These are phyloP conservation scores for Apogon hyalosoma DNA, from an alignment of 2,797 vertebrate species.

Conservation along the genomic window DNA sequence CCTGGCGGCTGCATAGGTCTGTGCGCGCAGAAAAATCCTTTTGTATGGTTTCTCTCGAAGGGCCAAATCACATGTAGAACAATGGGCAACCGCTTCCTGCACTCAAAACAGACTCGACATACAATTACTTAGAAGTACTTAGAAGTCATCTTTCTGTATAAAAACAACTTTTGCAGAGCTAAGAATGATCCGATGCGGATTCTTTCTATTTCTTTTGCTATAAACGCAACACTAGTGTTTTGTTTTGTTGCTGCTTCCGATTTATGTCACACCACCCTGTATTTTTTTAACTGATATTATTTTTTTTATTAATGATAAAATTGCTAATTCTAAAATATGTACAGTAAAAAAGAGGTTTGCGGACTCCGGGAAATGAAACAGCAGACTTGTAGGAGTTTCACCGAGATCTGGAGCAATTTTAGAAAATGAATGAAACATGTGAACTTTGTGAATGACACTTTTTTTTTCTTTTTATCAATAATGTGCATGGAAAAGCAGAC, in stretches of 20 bases:
- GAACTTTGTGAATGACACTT: not conserved
- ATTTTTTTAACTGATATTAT: no score
- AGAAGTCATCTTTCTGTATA: constrained; percentile 44
- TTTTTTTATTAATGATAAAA: constrained; percentile 40
- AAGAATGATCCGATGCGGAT: not conserved
- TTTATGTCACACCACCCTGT: constrained; percentile 1
- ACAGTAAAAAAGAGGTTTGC: not conserved
- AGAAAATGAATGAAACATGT: constrained; percentile 8
- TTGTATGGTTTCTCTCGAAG: constrained; percentile 71
- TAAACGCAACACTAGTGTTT: not conserved
- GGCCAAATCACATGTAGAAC: constrained; percentile 78
- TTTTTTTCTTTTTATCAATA: constrained; percentile 18
- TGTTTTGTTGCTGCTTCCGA: not conserved
- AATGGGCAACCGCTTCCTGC: constrained; percentile 69
- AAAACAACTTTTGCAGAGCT: constrained; percentile 22
- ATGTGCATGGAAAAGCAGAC: constrained; percentile 18
- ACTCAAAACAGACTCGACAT: constrained; percentile 50
- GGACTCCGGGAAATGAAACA: not conserved
- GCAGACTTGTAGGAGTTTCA: not conserved
- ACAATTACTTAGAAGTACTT: constrained; percentile 47
- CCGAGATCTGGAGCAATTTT: not conserved
- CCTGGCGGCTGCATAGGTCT: constrained; percentile 74
- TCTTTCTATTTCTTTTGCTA: not conserved
- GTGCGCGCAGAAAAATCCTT: constrained; percentile 72
- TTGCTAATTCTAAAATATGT: not conserved